Evolutionary conservation across 2,888 invertebrate species (phyloP), one percentile per base, ranked within the genome.

Genomic region (Parapristionchus giblindavisi): DNA sequence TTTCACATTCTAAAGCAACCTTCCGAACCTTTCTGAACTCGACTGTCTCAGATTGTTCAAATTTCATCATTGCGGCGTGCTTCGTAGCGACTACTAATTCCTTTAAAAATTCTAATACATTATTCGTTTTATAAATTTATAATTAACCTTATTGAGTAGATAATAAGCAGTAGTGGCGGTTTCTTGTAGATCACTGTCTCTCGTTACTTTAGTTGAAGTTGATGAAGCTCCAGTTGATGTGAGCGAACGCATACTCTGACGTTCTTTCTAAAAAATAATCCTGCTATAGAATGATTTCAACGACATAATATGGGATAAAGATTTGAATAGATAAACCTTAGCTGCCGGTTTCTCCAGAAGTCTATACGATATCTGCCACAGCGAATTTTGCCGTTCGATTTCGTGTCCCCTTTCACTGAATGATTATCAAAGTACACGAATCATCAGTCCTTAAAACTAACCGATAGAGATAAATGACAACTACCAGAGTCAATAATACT

Each of bases 221-320:
- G 63, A 63, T 14, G 63, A 63, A 24, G 38, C 63, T 63, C 63
- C 63, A 32, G 63, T 56, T 24, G 56, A 63, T 6, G 63, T 14
- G 32, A 63, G 34, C 17, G 63, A 63, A 11, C 63, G 27, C 63
- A 34, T 29, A 36, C 63, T 63, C 24, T 63, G 63, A 11, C 63
- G 27, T 6, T 63, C 63, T 11, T 32, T 17, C 63, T 63, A 36
- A 8, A 63, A 29, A 11, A 32, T 48, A 14, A 17, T 27, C 6
- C 17, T 17, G 8, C 24, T 17, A 17, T 24, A 24, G 24, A 32
- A 17, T 32, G 8, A 32, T 17, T 17, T 32, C 63, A 36, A 34
- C 27, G 34, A 48, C 11, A 21, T 21, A 11, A 21, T 48, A 14
- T 48, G 11, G 14, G 11, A 48, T 48, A 21, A 11, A 48, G 11